Percentiles rank a stretch among this genome's conserved stretches.
phyloP scores from a whole-genome alignment of 2,797 vertebrate genomes.

The Fratercula arctica region DNA sequence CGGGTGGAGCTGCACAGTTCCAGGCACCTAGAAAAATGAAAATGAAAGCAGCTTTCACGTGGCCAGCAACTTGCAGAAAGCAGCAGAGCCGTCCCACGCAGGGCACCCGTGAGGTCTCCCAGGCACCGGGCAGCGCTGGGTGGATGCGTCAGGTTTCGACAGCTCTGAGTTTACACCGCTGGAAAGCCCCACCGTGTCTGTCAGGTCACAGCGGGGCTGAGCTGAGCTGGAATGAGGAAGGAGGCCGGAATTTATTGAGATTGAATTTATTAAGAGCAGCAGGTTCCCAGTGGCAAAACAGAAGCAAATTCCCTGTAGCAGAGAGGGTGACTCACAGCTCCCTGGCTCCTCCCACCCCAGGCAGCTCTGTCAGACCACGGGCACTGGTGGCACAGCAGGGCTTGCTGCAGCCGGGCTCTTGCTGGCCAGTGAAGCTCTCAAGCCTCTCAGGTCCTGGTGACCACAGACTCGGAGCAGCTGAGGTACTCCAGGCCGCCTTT shows the following conservation, averaged over 20 bases:
- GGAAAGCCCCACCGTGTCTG: background rate
- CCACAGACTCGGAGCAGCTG: background rate
- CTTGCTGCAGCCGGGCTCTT: background rate
- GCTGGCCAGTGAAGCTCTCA: background rate
- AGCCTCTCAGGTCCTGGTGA: background rate
- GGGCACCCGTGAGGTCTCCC: background rate
- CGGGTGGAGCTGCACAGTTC: background rate
- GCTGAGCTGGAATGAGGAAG: background rate
- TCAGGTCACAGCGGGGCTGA: background rate
- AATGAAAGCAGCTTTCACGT: background rate
- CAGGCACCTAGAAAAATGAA: background rate
- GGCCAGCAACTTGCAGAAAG: background rate
- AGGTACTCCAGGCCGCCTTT: background rate
- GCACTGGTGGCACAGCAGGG: background rate
- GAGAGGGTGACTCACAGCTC: background rate
- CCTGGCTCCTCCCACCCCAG: background rate
- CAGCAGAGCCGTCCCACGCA: background rate
- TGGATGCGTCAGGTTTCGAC: background rate
- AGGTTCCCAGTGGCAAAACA: background rate
- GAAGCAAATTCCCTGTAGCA: background rate
- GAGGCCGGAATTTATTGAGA: background rate
- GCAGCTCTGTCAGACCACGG: background rate
- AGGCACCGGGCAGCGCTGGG: background rate
- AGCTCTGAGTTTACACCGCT: accelerated
- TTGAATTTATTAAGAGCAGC: background rate